Percentiles rank a stretch among this genome's conserved stretches.
These are phyloP conservation scores for Syngnathus rostellatus DNA, from an alignment of 2,797 vertebrate species.

Conservation along the genomic window DNA sequence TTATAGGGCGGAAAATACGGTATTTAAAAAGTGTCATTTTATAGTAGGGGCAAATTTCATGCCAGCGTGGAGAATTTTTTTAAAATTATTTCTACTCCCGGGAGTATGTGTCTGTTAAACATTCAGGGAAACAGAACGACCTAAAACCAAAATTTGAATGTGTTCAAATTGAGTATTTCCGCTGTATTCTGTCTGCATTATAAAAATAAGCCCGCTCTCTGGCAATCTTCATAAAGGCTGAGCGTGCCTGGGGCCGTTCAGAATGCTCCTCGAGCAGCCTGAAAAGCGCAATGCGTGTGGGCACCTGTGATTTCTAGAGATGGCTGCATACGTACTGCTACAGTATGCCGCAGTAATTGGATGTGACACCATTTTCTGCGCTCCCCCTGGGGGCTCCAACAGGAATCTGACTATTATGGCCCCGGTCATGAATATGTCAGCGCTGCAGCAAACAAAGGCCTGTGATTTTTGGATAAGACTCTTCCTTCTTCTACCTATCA, in stretches of 20 bases:
- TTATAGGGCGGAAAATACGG: too few relatives aligned
- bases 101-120: too few relatives aligned
- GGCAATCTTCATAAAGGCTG: too few relatives aligned
- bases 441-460: constrained; percentile 62
- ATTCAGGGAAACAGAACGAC: too few relatives aligned
- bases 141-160: not conserved
- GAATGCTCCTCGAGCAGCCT: not conserved
- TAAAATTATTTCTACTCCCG: too few relatives aligned
- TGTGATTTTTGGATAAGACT: constrained; percentile 52
- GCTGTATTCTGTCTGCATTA: not conserved
- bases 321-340: constrained; percentile 60
- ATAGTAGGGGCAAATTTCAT: too few relatives aligned
- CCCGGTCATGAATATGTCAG: constrained; percentile 69
- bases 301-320: constrained; percentile 42
- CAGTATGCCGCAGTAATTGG: constrained; percentile 64
- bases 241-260: not conserved
- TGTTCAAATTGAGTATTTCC: not conserved
- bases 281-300: constrained; percentile 10
- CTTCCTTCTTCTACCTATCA: constrained; percentile 26
- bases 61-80: too few relatives aligned
- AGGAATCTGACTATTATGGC: constrained; percentile 70
- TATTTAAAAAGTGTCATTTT: too few relatives aligned
- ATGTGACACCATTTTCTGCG: constrained; percentile 67
- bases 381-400: constrained; percentile 59
- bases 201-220: not conserved